These are phyloP conservation scores for Ellobium chinense DNA, from an alignment of 2,888 invertebrate genomes.

Conservation along the genomic window DNA sequence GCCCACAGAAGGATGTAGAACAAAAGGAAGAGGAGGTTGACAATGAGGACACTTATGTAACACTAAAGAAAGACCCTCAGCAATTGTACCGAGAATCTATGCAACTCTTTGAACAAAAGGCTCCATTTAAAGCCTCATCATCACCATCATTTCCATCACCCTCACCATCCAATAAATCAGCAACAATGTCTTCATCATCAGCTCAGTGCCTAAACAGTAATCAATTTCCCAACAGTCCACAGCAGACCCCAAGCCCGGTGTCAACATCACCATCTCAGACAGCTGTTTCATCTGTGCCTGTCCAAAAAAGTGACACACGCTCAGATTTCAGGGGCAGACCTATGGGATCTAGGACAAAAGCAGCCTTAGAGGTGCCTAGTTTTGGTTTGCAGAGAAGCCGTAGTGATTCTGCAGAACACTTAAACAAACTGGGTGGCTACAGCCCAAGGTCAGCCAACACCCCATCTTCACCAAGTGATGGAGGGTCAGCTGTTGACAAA, in stretches of 20 bases:
- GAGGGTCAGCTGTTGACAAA: not conserved
- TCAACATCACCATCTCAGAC: not conserved
- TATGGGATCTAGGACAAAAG: not conserved
- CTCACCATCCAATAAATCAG: not conserved
- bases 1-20: not conserved
- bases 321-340: not conserved
- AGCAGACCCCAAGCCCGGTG: not conserved
- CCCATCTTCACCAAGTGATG: not conserved
- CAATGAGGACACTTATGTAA: not conserved
- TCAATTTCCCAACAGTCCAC: too few species aligned
- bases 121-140: not conserved
- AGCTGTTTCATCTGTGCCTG: not conserved
- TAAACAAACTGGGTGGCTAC: constrained; percentile 37
- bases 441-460: constrained; percentile 19
- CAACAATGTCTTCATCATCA: not conserved
- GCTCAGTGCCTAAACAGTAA: not conserved
- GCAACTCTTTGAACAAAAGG: constrained; percentile 39
- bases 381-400: constrained; percentile 47
- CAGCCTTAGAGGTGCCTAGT: constrained; percentile 34
- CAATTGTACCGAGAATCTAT: constrained; percentile 37
- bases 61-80: constrained; percentile 27
- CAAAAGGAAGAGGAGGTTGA: not conserved
- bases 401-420: constrained; percentile 46
- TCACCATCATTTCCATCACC: not conserved
- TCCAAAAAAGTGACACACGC: not conserved